These are phyloP conservation scores for Plagiodera versicolora DNA, from an alignment of 2,888 invertebrate species.

Conservation along the genomic window DNA sequence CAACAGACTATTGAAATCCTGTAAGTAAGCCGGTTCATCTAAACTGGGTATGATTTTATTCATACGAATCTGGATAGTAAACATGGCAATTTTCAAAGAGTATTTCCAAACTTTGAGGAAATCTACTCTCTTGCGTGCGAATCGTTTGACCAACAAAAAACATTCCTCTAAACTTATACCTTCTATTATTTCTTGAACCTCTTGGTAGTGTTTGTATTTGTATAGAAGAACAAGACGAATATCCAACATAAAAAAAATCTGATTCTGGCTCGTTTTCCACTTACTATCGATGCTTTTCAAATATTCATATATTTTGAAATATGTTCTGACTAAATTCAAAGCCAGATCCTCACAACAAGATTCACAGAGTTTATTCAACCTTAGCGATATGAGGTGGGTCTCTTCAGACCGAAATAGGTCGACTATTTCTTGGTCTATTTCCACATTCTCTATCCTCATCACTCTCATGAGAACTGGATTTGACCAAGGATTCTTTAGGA, in stretches of 20 bases:
- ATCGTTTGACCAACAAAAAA: constrained; percentile 58
- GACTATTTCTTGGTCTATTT: constrained; percentile 31
- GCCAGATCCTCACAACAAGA: constrained; percentile 65
- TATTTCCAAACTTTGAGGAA: constrained; percentile 60
- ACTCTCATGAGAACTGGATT: constrained; percentile 45
- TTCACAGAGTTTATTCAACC: constrained; percentile 63
- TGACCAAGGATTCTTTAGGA: constrained; percentile 51
- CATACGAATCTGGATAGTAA: constrained; percentile 59
- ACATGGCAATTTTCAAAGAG: constrained; percentile 58
- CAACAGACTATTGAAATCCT: neutral
- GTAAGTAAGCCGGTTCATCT: constrained; percentile 15
- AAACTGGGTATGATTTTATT: constrained; percentile 57
- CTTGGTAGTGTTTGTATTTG: constrained; percentile 58
- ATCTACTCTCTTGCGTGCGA: constrained; percentile 53
- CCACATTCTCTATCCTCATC: constrained; percentile 42
- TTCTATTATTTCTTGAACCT: constrained; percentile 59
- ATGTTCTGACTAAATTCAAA: constrained; percentile 59
- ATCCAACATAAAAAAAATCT: constrained; percentile 62
- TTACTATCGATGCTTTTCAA: constrained; percentile 40
- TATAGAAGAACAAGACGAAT: constrained; percentile 62
- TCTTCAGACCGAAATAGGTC: constrained; percentile 41
- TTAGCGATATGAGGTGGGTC: constrained; percentile 60
- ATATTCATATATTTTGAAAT: constrained; percentile 48
- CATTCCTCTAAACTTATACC: constrained; percentile 59
- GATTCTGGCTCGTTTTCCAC: constrained; percentile 53